Base-by-base conservation (phyloP, 2,113 vertebrate species). In the Kryptolebias marmoratus region DNA sequence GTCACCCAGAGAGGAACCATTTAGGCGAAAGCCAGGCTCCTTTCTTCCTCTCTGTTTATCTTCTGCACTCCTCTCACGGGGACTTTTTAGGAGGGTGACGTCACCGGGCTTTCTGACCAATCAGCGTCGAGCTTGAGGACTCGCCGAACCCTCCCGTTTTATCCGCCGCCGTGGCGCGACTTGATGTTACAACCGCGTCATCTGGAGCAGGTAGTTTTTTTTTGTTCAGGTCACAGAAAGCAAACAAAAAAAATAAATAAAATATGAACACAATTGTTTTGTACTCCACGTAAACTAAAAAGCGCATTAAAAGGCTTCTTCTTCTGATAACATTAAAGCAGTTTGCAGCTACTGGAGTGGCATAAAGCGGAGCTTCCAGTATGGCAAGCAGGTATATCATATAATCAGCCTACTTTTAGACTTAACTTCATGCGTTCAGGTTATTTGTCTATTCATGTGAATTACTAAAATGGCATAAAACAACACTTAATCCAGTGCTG, bases 21-120 rank as follows among this genome's bases (percentile, higher is more conserved):
- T 73, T 47, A 66, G 77, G 32, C 52, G 5, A 50, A 55, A 47
- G 30, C 56, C 10, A 49, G 13, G 4, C 66, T 67, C 2, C 31
- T 15, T 32, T 50, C 54, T 54, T 1, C 31, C 42, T 42, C 31
- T 47, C 10, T 14, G 1, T 4, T 11, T 22, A 11, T 49, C 57
- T 56, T 18, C 22, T 55, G 39, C 22, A 42, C 66, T 66, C 8
- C 44, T 49, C n/a, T 5, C 1, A 45, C 14, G 14, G 36, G 32
- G 9, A 9, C 39, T 22, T 36, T 52, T 2, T 65, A 77, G 52
- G 12, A 18, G 11, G 0, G 18, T 79, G 80, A 84, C 82, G 36
- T 88, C 80, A 82, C 10, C 7, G 7, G 5, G 11, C 53, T 36
- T 22, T 55, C 68, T 71, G 63, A 2, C 91, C 89, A 91, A 90